phyloP scores from a whole-genome alignment of 2,888 invertebrate species.

The Druceiella hillmani region DNA sequence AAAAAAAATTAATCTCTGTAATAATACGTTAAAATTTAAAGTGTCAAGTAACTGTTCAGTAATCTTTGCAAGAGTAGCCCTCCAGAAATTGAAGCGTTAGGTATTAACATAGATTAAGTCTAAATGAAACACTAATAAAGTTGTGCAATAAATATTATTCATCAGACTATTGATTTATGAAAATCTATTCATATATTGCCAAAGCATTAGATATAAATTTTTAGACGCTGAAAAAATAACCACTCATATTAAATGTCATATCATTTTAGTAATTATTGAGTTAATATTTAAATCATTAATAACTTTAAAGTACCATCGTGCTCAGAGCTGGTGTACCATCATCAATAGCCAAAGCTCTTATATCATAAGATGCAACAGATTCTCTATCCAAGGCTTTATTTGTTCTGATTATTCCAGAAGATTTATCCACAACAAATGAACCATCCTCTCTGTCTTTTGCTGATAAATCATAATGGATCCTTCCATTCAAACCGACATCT shows the following conservation, averaged over 20 bases:
- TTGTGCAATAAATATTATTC: too few species aligned
- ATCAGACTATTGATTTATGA: too few species aligned
- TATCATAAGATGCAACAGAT: conserved; percentile 75
- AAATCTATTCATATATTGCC: too few species aligned
- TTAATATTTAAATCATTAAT: too few species aligned
- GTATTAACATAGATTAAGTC: too few species aligned
- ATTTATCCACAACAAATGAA: conserved; percentile 87
- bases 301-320: conserved; percentile 47
- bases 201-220: background rate
- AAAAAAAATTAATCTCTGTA: too few species aligned
- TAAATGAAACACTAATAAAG: too few species aligned
- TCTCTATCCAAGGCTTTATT: conserved; percentile 89
- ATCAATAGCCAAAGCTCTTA: conserved; percentile 86
- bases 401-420: conserved; percentile 87
- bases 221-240: conserved; percentile 1
- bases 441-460: conserved; percentile 75
- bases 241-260: conserved; percentile 2
- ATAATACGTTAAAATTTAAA: too few species aligned
- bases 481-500: conserved; percentile 83
- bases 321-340: conserved; percentile 76
- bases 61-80: too few species aligned
- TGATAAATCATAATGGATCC: conserved; percentile 73
- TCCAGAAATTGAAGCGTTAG: too few species aligned
- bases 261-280: too few species aligned
- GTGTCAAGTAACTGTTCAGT: too few species aligned